Percentiles rank a stretch among this genome's conserved stretches.
These are phyloP conservation scores for Yasuhikotakia modesta DNA, from an alignment of 2,797 vertebrate genomes.

Conservation along the genomic window DNA sequence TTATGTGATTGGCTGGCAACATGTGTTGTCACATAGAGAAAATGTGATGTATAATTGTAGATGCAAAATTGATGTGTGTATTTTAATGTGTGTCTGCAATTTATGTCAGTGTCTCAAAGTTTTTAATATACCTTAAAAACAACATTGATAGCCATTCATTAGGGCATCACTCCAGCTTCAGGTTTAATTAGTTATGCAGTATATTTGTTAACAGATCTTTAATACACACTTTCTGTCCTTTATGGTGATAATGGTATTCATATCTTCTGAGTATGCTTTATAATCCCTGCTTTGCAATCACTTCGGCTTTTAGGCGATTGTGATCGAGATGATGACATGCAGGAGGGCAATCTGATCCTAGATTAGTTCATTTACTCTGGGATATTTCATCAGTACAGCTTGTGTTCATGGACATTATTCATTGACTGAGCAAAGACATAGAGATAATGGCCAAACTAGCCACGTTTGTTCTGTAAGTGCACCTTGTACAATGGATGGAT, in stretches of 20 bases:
- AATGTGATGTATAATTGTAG: constrained; percentile 48
- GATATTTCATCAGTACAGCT: constrained; percentile 8
- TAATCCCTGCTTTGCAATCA: constrained; percentile 20
- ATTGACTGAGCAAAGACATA: neutral
- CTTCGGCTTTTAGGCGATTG: constrained; percentile 5
- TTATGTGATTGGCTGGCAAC: constrained; percentile 22
- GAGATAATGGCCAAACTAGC: neutral
- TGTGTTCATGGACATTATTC: constrained; percentile 12
- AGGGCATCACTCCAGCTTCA: constrained; percentile 16
- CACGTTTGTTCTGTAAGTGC: neutral
- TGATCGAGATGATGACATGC: constrained; percentile 13
- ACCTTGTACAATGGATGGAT: neutral
- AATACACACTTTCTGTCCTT: constrained; percentile 13
- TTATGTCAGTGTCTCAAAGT: constrained; percentile 71
- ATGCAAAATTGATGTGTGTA: constrained; percentile 70
- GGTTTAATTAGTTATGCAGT: constrained; percentile 23
- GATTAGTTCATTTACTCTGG: constrained; percentile 29
- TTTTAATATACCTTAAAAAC: constrained; percentile 60
- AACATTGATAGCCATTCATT: constrained; percentile 42
- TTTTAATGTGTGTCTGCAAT: constrained; percentile 73
- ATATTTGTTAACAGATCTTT: constrained; percentile 8
- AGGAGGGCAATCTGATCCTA: constrained; percentile 15
- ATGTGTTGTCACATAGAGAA: constrained; percentile 23
- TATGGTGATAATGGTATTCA: constrained; percentile 15
- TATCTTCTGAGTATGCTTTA: neutral